Percentiles rank a stretch among this genome's conserved stretches.
Evolutionary conservation across 2,113 vertebrate genomes (phyloP).

Genomic region (Ploceus nigricollis): DNA sequence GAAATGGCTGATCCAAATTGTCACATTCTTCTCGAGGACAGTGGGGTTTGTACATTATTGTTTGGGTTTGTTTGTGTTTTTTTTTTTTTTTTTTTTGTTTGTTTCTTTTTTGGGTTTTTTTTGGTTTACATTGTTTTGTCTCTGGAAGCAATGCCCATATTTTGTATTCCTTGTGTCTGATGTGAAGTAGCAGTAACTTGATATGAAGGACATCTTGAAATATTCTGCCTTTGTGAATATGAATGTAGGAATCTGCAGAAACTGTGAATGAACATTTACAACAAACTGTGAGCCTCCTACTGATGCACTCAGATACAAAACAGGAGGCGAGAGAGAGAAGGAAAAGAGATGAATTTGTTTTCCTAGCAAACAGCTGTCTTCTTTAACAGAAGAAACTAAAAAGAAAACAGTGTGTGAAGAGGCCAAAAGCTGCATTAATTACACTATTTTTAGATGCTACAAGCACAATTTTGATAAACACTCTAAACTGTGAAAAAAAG

Average conservation of each 20-base stretch:
- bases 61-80: background rate
- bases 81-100: background rate
- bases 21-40: background rate
- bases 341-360: slow-evolving; percentile 58
- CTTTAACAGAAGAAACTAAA: slow-evolving; percentile 47
- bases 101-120: background rate
- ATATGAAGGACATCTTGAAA: slow-evolving; percentile 48
- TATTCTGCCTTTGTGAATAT: slow-evolving; percentile 49
- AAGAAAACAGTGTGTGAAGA: slow-evolving; percentile 35
- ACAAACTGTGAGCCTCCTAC: slow-evolving; percentile 57
- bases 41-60: background rate
- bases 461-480: slow-evolving; percentile 62
- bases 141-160: background rate
- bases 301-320: slow-evolving; percentile 50
- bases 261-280: slow-evolving; percentile 64
- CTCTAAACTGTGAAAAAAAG: slow-evolving; percentile 39
- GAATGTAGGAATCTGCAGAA: slow-evolving; percentile 51
- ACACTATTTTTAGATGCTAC: slow-evolving; percentile 66
- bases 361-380: slow-evolving; percentile 59
- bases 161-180: background rate
- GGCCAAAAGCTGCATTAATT: slow-evolving; percentile 61
- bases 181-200: background rate
- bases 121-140: background rate
- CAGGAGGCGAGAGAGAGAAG: slow-evolving; percentile 48
- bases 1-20: background rate